A percentile compares a stretch with the other conserved stretches of the same genome.
These are phyloP conservation scores for Sinocyclocheilus anshuiensis DNA, from an alignment of 2,113 vertebrate genomes.

Conservation along the genomic window DNA sequence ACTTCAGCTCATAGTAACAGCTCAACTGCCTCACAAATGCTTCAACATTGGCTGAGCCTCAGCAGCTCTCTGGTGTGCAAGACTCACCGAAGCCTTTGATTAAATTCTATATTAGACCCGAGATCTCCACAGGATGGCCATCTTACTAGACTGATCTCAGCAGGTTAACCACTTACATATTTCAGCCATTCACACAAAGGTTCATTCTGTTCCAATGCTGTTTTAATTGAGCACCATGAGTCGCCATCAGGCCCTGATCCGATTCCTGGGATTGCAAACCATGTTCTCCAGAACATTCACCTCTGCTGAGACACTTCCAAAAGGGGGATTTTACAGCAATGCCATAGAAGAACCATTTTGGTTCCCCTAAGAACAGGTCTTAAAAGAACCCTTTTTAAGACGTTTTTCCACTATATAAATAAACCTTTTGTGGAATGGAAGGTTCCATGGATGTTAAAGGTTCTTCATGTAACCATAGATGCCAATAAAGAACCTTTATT, in stretches of 20 bases:
- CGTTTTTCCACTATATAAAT: too few relatives aligned
- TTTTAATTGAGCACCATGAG: conserved; percentile 7
- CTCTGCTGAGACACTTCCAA: conserved; percentile 7
- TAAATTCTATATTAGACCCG: conserved; percentile 2
- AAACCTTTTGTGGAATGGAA: too few relatives aligned
- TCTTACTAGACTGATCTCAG: conserved; percentile 26
- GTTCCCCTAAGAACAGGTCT: too few relatives aligned
- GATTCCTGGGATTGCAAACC: conserved; percentile 21
- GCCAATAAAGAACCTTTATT: too few relatives aligned
- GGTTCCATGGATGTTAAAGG: too few relatives aligned
- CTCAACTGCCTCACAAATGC: background rate
- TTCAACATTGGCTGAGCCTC: background rate
- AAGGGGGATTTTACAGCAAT: too few relatives aligned
- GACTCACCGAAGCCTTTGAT: conserved; percentile 21
- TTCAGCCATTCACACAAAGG: background rate
- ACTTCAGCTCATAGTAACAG: background rate
- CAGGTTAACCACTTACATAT: conserved; percentile 8
- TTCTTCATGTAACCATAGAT: too few relatives aligned
- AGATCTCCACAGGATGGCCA: conserved; percentile 15
- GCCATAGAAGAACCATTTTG: too few relatives aligned
- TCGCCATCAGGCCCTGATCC: background rate
- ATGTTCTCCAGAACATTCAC: conserved; percentile 6
- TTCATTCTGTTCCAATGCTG: conserved; percentile 23
- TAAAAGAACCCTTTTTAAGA: too few relatives aligned
- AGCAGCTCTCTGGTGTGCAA: background rate